These are phyloP conservation scores for Drosophila truncata DNA, from an alignment of 1,140 invertebrate genomes.

Conservation along the genomic window DNA sequence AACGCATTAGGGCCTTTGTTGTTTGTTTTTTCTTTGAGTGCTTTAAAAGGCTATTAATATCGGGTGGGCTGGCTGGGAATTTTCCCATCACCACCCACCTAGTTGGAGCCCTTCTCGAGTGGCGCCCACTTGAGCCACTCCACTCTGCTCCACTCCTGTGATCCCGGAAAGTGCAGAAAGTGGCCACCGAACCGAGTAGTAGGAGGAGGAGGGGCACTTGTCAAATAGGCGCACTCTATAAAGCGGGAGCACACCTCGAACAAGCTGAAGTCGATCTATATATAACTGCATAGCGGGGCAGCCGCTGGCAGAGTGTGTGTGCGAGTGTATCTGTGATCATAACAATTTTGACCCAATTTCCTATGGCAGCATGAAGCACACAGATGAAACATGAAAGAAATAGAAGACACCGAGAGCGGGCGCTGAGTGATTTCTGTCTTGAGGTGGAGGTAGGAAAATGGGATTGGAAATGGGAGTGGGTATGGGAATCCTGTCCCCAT, in stretches of 20 bases:
- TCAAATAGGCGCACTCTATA: conserved; percentile 74
- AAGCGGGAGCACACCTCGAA: conserved; percentile 72
- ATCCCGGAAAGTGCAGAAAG: conserved; percentile 50
- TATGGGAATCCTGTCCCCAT: conserved; percentile 45
- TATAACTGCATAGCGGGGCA: conserved; percentile 75
- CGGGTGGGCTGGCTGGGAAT: conserved; percentile 25
- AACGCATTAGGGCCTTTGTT: conserved; percentile 57
- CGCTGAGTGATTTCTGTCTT: conserved; percentile 58
- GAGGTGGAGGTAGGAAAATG: conserved; percentile 27
- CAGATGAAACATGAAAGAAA: conserved; percentile 64
- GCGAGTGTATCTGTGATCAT: conserved; percentile 69
- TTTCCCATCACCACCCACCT: conserved; percentile 52
- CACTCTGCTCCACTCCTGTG: neutral
- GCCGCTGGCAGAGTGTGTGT: conserved; percentile 13
- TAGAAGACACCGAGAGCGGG: conserved; percentile 33
- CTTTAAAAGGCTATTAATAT: conserved; percentile 67
- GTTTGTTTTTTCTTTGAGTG: conserved; percentile 33
- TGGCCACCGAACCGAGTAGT: conserved; percentile 26
- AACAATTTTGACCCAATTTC: conserved; percentile 84
- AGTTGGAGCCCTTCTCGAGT: conserved; percentile 32
- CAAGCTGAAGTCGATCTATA: conserved; percentile 64
- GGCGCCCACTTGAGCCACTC: conserved; percentile 67
- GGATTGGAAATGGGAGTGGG: conserved; percentile 6
- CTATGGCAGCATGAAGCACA: conserved; percentile 32
- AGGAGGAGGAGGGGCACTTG: conserved; percentile 29